These are phyloP conservation scores for Riptortus pedestris DNA, from an alignment of 1,140 invertebrate genomes.

Conservation along the genomic window DNA sequence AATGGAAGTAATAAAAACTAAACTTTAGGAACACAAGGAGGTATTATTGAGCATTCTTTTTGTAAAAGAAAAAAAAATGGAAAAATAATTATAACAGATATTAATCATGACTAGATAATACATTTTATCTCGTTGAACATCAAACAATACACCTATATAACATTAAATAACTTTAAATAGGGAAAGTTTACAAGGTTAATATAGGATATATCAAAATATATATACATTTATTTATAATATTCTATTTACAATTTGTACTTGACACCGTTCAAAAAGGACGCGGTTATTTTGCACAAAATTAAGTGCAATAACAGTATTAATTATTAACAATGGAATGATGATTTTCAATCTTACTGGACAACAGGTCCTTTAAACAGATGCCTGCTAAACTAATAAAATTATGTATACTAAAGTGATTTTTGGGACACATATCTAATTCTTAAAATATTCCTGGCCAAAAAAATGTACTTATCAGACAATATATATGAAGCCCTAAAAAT, in stretches of 20 bases:
- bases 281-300: slow-evolving; percentile 5
- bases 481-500: background rate
- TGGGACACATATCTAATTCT: too few species aligned
- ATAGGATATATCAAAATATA: slow-evolving; percentile 16
- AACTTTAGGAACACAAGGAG: too few species aligned
- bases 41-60: too few species aligned
- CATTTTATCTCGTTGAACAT: slow-evolving; percentile 10
- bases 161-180: background rate
- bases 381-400: background rate
- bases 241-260: slow-evolving; percentile 16
- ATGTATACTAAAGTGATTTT: background rate
- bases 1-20: too few species aligned
- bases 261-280: background rate
- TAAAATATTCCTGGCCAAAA: too few species aligned
- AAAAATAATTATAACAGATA: too few species aligned
- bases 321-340: slow-evolving; percentile 10
- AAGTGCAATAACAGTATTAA: slow-evolving; percentile 13
- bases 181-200: slow-evolving; percentile 8
- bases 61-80: too few species aligned
- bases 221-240: slow-evolving; percentile 9
- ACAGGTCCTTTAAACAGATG: background rate
- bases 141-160: background rate
- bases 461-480: background rate
- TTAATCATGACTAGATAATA: too few species aligned
- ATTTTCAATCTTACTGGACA: too few species aligned